Base-by-base conservation (phyloP, 2,888 invertebrate species). In the Nemotelus pantherinus region DNA sequence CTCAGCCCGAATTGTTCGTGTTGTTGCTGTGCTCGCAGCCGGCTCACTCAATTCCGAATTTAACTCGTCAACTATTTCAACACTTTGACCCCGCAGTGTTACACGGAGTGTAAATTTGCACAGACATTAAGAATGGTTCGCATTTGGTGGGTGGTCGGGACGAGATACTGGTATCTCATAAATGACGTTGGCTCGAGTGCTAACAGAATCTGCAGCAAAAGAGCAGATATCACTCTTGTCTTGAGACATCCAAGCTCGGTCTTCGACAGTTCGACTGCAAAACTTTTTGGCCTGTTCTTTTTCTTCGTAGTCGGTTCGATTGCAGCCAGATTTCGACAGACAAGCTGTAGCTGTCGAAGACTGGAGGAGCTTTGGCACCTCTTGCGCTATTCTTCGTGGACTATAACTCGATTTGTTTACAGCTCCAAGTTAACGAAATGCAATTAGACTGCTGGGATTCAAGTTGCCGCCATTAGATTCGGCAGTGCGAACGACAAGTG, bases 101-200 rank as follows among this genome's bases (percentile, higher is more conserved):
- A 5, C 9, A 5, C 50, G 9, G 41, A 60, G 39, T 60, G 60
- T 60, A 60, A 60, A 60, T 60, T 60, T 60, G 60, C 5, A 60
- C 60, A 60, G 5, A 43, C 60, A 60, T 60, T 60, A 60, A 60
- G 60, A 7, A 10, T 7, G 25, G 39, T 60, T 60, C 25, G 41
- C 60, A 60, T 60, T 25, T 60, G 25, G 67, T 68, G 67, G 67
- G 67, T 68, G 67, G 67, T 68, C 67, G 48, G 25, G 25, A 25
- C 25, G 25, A 25, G 67, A 68, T 68, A 65, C 47, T 5, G 67
- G 48, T 48, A 68, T 68, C 39, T 68, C 50, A 68, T 68, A 68
- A 68, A 68, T 68, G 67, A 68, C 47, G 47, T 47, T 68, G 50
- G 44, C 48, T 48, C 67, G 50, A 68, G 67, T 68, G 67, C 39